Conservation (phyloP, 1,140 invertebrate genomes). For the Caenorhabditis latens region DNA sequence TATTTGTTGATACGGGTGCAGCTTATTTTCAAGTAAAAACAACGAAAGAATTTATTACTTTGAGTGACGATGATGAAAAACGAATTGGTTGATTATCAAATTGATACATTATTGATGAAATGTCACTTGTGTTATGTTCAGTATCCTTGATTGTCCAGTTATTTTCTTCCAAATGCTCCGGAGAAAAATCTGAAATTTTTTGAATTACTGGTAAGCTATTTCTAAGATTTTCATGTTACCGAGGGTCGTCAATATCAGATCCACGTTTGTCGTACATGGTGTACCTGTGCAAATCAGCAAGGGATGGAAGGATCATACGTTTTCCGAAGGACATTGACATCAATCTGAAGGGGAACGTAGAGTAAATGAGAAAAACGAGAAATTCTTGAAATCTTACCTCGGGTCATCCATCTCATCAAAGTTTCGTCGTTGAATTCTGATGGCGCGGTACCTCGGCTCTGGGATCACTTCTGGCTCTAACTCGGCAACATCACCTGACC, state of each 20-base stretch:
- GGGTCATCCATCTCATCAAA: conserved; percentile 41
- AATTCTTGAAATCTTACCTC: not conserved
- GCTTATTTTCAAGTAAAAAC: not conserved
- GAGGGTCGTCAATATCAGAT: conserved; percentile 45
- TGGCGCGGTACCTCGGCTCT: conserved; percentile 1
- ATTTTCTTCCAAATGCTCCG: conserved; percentile 39
- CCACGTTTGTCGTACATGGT: conserved; percentile 54
- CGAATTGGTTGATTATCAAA: not conserved
- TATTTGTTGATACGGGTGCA: not conserved
- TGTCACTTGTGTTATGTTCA: not conserved
- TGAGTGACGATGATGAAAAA: conserved; percentile 18
- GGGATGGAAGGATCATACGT: conserved; percentile 33
- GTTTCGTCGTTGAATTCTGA: conserved; percentile 44
- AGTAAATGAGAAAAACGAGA: not conserved
- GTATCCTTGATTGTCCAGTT: not conserved
- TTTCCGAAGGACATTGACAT: conserved; percentile 44
- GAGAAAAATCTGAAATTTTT: conserved; percentile 20
- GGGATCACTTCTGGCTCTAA: conserved; percentile 2
- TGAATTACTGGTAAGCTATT: not conserved
- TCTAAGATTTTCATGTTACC: not conserved
- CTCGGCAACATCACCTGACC: not conserved
- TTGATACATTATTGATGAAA: conserved; percentile 25
- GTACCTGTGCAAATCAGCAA: conserved; percentile 49
- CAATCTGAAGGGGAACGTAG: not conserved
- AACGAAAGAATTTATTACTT: conserved; percentile 47